Percentiles rank a stretch among this genome's conserved stretches.
Conservation (phyloP, 1,140 invertebrate genomes). For the Pseudomyrmex concolor region DNA sequence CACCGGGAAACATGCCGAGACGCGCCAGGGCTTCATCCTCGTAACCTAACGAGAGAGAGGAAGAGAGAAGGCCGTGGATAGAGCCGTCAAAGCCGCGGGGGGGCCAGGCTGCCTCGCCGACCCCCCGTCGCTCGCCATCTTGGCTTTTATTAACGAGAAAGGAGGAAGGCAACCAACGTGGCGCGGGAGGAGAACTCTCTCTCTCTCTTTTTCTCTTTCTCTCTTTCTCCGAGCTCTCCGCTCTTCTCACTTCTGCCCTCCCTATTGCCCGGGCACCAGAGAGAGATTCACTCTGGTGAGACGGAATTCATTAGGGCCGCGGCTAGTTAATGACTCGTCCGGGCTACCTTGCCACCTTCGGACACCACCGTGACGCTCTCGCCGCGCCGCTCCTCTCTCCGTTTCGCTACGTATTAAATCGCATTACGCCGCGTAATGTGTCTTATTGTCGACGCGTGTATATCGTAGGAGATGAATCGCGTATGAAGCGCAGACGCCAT, state of each 20-base stretch:
- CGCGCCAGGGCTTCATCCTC: constrained; percentile 61
- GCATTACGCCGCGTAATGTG: constrained; percentile 51
- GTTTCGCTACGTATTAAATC: constrained; percentile 50
- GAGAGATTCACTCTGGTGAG: constrained; percentile 73
- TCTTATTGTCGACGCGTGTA: constrained; percentile 35
- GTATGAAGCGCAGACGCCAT: not conserved
- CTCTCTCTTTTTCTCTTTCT: constrained; percentile 31
- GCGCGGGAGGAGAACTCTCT: constrained; percentile 25
- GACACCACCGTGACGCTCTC: not conserved
- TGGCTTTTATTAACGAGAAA: constrained; percentile 85
- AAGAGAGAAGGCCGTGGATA: constrained; percentile 75
- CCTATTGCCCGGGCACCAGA: not conserved
- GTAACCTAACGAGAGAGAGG: constrained; percentile 75
- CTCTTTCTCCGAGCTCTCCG: not conserved
- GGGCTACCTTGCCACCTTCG: constrained; percentile 74
- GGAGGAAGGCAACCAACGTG: constrained; percentile 66
- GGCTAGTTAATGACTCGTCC: constrained; percentile 79
- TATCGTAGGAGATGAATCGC: constrained; percentile 9
- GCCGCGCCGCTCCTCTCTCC: constrained; percentile 46
- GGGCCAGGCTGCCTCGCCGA: constrained; percentile 80
- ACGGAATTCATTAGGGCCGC: constrained; percentile 81
- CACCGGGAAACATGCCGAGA: constrained; percentile 7
- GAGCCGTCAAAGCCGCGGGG: constrained; percentile 85
- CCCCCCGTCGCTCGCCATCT: constrained; percentile 84
- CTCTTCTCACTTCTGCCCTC: constrained; percentile 28